Percentiles rank a stretch among this genome's conserved stretches.
Evolutionary conservation across 37 sponge, comb jelly and placozoan genomes (phyloP).

Genomic region (Aplysina aerophoba): DNA sequence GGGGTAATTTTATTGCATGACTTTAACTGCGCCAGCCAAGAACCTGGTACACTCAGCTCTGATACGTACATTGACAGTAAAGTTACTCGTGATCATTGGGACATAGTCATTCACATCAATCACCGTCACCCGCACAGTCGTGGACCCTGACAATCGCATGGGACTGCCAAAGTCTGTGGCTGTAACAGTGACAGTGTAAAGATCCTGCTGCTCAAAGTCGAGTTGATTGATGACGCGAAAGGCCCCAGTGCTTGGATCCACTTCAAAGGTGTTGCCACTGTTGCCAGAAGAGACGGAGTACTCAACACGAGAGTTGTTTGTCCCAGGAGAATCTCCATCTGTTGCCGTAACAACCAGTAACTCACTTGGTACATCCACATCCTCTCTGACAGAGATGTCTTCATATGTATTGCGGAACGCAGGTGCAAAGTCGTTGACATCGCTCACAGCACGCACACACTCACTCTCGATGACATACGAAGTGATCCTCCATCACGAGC

Average conservation of each 20-base stretch:
- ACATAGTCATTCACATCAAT: slow-evolving; percentile 77
- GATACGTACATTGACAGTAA: slow-evolving; percentile 43
- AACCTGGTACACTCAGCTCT: slow-evolving; percentile 42
- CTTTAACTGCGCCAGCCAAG: slow-evolving; percentile 37
- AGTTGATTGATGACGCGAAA: slow-evolving; percentile 15
- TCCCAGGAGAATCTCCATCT: slow-evolving; percentile 39
- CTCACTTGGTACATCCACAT: neutral
- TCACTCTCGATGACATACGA: neutral
- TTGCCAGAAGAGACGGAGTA: slow-evolving; percentile 36
- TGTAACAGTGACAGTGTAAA: slow-evolving; percentile 47
- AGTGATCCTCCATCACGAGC: slow-evolving; percentile 16
- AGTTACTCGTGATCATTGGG: slow-evolving; percentile 49
- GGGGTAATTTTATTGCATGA: too few species aligned
- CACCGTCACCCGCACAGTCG: slow-evolving; percentile 51
- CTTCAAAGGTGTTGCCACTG: slow-evolving; percentile 33
- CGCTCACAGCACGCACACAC: slow-evolving; percentile 4
- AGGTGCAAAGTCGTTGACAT: slow-evolving; percentile 47
- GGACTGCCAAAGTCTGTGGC: slow-evolving; percentile 48
- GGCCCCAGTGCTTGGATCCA: slow-evolving; percentile 38
- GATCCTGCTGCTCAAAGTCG: slow-evolving; percentile 42
- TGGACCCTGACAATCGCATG: slow-evolving; percentile 9
- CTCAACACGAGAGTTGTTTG: slow-evolving; percentile 17
- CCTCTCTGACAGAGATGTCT: neutral
- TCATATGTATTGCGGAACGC: neutral
- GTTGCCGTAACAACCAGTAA: slow-evolving; percentile 49